These are phyloP conservation scores for Pelochelys cantorii DNA, from an alignment of 2,797 vertebrate genomes.

Conservation along the genomic window DNA sequence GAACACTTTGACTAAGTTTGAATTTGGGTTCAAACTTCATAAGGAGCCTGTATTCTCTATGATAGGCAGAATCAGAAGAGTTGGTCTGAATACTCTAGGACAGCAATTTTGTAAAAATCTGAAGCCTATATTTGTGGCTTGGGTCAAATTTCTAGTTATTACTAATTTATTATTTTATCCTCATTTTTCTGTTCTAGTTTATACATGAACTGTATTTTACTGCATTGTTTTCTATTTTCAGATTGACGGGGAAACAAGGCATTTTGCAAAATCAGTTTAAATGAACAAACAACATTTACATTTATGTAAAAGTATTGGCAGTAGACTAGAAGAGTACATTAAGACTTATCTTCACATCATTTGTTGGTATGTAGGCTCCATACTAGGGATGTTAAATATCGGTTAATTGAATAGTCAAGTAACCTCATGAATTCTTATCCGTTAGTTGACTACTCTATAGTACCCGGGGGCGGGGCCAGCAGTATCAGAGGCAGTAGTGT, in stretches of 20 bases:
- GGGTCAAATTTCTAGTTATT: not conserved
- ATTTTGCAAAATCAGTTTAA: not conserved
- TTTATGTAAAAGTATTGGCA: not conserved
- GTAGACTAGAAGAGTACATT: not conserved
- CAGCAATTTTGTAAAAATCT: not conserved
- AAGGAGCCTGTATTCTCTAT: not conserved
- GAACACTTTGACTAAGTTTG: not conserved
- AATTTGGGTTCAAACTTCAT: slow-evolving; percentile 1
- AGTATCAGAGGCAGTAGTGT: no score
- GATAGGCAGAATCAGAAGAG: not conserved
- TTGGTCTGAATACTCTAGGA: not conserved
- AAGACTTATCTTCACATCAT: not conserved
- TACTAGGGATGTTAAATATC: no score
- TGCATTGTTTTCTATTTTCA: not conserved
- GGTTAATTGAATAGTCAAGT: no score
- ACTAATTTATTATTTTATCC: not conserved
- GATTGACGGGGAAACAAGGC: not conserved
- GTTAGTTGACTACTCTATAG: no score
- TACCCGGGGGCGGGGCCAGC: no score
- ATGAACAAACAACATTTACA: not conserved
- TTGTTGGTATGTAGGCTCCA: not conserved
- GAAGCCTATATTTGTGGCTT: not conserved
- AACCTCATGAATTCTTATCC: no score
- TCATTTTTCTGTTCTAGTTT: not conserved
- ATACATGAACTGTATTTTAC: not conserved